These are phyloP conservation scores for Syngnathus scovelli DNA, from an alignment of 2,113 vertebrate species.

Conservation along the genomic window DNA sequence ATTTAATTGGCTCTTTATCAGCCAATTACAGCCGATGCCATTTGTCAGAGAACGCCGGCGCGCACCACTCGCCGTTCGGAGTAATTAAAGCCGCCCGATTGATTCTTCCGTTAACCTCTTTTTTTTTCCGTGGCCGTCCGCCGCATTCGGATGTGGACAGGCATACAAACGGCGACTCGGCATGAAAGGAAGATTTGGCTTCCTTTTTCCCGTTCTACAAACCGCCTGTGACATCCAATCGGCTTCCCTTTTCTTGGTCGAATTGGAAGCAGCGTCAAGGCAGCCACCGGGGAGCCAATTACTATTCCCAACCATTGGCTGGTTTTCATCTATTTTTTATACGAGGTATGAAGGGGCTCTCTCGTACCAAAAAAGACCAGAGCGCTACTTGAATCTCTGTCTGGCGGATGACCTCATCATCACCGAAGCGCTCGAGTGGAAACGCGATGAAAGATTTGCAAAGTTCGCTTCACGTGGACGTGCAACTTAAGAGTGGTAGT, in stretches of 20 bases:
- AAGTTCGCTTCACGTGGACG: constrained; percentile 14
- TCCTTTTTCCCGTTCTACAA: constrained; percentile 3
- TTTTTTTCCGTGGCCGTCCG: constrained; percentile 5
- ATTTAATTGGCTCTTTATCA: constrained; percentile 54
- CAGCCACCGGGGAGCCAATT: constrained; percentile 64
- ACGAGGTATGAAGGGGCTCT: constrained; percentile 28
- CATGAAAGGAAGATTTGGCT: neutral
- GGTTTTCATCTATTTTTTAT: constrained; percentile 63
- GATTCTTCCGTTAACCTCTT: constrained; percentile 50
- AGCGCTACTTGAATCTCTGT: constrained; percentile 1
- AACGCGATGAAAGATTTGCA: constrained; percentile 4
- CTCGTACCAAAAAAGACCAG: constrained; percentile 4
- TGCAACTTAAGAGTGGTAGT: constrained; percentile 29
- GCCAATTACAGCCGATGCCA: constrained; percentile 48
- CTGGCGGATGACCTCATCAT: neutral
- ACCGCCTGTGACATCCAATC: constrained; percentile 1
- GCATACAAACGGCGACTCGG: neutral
- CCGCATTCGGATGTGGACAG: neutral
- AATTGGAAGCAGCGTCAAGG: constrained; percentile 30
- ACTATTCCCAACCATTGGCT: constrained; percentile 48
- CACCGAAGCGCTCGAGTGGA: neutral
- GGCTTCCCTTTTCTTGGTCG: constrained; percentile 25
- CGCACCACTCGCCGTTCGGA: constrained; percentile 40
- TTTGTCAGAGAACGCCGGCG: constrained; percentile 38
- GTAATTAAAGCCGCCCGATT: constrained; percentile 57